These are phyloP conservation scores for Petrophora chlorosata DNA, from an alignment of 2,888 invertebrate genomes.

Conservation along the genomic window DNA sequence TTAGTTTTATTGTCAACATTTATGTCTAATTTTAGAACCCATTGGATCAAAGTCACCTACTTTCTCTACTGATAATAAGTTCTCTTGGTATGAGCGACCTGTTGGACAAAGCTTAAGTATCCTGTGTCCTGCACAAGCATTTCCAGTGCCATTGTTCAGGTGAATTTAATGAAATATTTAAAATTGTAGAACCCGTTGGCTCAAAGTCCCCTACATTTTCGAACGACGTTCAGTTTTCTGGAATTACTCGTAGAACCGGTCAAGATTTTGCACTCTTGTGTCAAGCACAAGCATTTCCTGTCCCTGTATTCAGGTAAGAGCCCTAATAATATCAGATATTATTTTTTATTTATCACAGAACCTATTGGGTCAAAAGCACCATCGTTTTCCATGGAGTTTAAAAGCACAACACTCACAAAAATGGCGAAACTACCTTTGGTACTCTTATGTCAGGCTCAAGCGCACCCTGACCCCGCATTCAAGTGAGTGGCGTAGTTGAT, in stretches of 20 bases:
- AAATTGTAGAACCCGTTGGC: constrained; percentile 86
- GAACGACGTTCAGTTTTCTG: constrained; percentile 86
- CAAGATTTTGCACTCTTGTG: constrained; percentile 88
- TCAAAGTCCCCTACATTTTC: constrained; percentile 89
- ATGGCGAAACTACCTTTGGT: constrained; percentile 79
- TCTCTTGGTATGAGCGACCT: constrained; percentile 83
- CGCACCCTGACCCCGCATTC: constrained; percentile 86
- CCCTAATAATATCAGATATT: neutral
- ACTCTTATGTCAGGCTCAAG: constrained; percentile 88
- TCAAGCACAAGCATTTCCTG: constrained; percentile 91
- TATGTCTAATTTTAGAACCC: constrained; percentile 77
- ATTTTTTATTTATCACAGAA: no score
- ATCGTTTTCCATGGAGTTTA: constrained; percentile 81
- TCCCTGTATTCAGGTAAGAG: constrained; percentile 82
- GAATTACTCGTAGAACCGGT: constrained; percentile 85
- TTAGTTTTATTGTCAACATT: constrained; percentile 25
- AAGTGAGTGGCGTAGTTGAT: constrained; percentile 79
- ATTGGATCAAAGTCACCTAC: constrained; percentile 85
- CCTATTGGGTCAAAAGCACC: constrained; percentile 85
- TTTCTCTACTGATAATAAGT: constrained; percentile 85
- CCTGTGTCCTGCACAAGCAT: constrained; percentile 85
- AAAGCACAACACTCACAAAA: constrained; percentile 85
- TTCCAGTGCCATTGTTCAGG: constrained; percentile 89
- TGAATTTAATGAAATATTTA: constrained; percentile 69
- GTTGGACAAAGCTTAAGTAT: constrained; percentile 83